phyloP scores from a whole-genome alignment of 2,113 vertebrate species.

The Hippopotamus amphibius region DNA sequence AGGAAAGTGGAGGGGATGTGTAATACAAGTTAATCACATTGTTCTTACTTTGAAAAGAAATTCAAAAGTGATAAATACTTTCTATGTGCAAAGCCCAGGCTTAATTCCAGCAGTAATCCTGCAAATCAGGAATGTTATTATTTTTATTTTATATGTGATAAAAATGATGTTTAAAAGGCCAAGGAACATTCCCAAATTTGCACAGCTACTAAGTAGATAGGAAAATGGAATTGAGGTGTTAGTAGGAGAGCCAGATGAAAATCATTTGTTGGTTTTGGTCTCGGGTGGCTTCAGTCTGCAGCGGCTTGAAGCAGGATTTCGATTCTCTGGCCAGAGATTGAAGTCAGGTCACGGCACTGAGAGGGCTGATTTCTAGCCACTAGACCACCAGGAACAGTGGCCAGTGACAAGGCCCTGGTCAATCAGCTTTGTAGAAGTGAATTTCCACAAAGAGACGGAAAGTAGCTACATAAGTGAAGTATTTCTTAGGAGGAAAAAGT shows the following conservation, averaged over 20 bases:
- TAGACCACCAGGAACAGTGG: too few species aligned
- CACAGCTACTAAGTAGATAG: background rate
- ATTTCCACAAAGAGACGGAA: too few species aligned
- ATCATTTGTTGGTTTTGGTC: background rate
- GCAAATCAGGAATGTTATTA: background rate
- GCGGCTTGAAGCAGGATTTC: too few species aligned
- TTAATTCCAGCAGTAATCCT: background rate
- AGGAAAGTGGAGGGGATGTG: background rate
- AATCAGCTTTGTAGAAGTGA: too few species aligned
- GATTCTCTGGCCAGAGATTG: too few species aligned
- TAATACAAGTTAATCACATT: background rate
- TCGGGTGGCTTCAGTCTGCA: too few species aligned
- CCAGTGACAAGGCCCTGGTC: too few species aligned
- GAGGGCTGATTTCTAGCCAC: too few species aligned
- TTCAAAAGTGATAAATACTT: background rate
- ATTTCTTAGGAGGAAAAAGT: too few species aligned
- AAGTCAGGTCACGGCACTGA: too few species aligned
- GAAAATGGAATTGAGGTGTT: background rate
- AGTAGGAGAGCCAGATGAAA: background rate
- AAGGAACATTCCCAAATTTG: background rate
- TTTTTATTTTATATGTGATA: constrained; percentile 1
- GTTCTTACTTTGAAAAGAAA: background rate
- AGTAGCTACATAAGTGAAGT: too few species aligned
- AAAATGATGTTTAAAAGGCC: background rate
- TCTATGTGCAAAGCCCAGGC: background rate